These are phyloP conservation scores for Opisthograptis luteolata DNA, from an alignment of 2,888 invertebrate species.

Conservation along the genomic window DNA sequence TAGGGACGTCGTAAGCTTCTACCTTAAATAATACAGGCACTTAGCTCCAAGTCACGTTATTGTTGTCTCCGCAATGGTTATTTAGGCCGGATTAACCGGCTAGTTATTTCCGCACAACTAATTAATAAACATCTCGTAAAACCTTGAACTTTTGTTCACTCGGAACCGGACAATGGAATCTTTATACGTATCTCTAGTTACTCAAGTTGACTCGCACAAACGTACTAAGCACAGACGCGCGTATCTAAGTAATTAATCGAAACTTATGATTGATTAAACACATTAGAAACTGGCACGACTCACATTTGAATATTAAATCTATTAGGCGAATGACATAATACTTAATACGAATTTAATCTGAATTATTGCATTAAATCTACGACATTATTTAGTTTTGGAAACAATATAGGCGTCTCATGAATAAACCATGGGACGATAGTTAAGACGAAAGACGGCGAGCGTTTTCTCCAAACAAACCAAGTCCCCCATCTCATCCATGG, in stretches of 20 bases:
- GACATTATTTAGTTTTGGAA: constrained; percentile 71
- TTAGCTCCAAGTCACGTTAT: constrained; percentile 63
- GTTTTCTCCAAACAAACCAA: too few species aligned
- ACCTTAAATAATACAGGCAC: constrained; percentile 37
- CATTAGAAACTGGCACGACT: constrained; percentile 80
- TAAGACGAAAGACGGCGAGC: too few species aligned
- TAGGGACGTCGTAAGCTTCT: constrained; percentile 24
- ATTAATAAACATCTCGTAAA: constrained; percentile 78
- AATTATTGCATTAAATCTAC: constrained; percentile 74
- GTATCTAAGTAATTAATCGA: constrained; percentile 83
- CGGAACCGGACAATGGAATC: constrained; percentile 74
- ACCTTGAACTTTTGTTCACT: constrained; percentile 80
- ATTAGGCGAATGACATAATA: constrained; percentile 79
- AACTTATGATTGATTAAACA: constrained; percentile 82
- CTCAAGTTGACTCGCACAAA: constrained; percentile 12
- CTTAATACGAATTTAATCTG: constrained; percentile 80
- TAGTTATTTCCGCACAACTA: constrained; percentile 70
- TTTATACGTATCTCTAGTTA: constrained; percentile 47
- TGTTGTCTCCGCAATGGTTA: constrained; percentile 62
- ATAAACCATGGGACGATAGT: constrained; percentile 67
- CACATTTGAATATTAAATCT: constrained; percentile 80
- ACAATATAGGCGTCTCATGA: constrained; percentile 75
- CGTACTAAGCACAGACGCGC: constrained; percentile 55
- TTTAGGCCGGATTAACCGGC: constrained; percentile 61
- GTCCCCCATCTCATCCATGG: too few species aligned